Conservation (phyloP, 2,888 invertebrate species). For the Megastigmus dorsalis region DNA sequence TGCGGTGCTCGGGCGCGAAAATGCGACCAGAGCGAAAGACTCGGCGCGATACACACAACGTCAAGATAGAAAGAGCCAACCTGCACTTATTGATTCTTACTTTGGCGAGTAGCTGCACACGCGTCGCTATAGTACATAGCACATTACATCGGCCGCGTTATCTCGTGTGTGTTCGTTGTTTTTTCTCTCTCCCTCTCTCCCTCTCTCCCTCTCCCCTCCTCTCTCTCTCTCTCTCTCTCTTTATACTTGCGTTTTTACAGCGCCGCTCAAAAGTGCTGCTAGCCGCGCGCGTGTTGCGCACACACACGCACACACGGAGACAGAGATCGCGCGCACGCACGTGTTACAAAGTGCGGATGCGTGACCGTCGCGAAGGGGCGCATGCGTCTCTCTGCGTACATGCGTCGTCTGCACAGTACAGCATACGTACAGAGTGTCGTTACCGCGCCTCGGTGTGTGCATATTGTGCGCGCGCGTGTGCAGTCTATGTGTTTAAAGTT, state of each 20-base stretch:
- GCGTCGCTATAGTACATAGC: constrained; percentile 34
- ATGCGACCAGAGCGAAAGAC: background rate
- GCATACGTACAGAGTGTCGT: no score
- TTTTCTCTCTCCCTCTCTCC: background rate
- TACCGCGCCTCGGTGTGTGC: background rate
- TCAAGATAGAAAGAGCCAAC: constrained; percentile 20
- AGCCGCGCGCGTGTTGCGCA: constrained; percentile 10
- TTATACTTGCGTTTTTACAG: no score
- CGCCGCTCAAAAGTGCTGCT: constrained; percentile 16
- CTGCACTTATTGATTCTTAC: constrained; percentile 52
- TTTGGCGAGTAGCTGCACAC: constrained; percentile 36
- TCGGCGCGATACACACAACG: background rate
- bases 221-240: background rate
- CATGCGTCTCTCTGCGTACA: constrained; percentile 13
- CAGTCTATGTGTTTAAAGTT: background rate
- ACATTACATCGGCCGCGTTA: constrained; percentile 30
- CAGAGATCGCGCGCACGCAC: background rate
- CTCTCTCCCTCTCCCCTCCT: background rate
- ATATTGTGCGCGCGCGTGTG: background rate
- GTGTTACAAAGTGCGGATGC: background rate
- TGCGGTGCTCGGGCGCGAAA: no score
- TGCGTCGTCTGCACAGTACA: background rate
- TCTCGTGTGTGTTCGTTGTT: constrained; percentile 21
- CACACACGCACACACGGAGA: background rate
- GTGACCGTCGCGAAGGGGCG: constrained; percentile 24